Percentiles rank a stretch among this genome's conserved stretches.
These are phyloP conservation scores for Oncorhynchus nerka DNA, from an alignment of 2,113 vertebrate species.

Conservation along the genomic window DNA sequence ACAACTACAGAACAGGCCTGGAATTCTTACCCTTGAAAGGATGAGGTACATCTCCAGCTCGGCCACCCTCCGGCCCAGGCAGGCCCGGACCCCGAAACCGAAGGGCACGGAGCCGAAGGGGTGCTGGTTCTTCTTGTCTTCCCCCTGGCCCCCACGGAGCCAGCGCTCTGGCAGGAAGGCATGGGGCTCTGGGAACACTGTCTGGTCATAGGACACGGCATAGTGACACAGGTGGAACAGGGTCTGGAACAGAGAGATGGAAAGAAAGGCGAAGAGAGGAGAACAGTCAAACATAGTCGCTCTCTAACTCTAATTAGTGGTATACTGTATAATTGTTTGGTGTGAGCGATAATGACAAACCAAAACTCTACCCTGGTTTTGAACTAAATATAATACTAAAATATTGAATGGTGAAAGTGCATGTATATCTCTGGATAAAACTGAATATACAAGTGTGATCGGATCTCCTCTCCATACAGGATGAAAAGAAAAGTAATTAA, in stretches of 20 bases:
- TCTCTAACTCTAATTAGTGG: too few species aligned
- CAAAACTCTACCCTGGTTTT: not conserved
- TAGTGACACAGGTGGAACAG: constrained; percentile 91
- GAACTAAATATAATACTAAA: not conserved
- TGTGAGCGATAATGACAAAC: not conserved
- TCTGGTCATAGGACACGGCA: constrained; percentile 80
- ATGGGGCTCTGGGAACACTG: constrained; percentile 76
- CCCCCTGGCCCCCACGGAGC: constrained; percentile 72
- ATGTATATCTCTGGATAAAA: not conserved
- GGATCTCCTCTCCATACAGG: not conserved
- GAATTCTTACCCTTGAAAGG: constrained; percentile 80
- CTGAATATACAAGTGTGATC: not conserved
- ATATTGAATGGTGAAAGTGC: too few species aligned
- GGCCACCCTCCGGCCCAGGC: constrained; percentile 86
- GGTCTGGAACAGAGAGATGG: constrained; percentile 74
- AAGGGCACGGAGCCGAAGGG: constrained; percentile 94
- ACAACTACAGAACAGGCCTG: not conserved
- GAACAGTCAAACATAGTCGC: too few species aligned
- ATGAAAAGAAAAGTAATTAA: not conserved
- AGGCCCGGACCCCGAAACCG: constrained; percentile 86
- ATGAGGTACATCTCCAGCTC: constrained; percentile 94
- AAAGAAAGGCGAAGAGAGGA: not conserved
- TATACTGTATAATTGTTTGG: too few species aligned
- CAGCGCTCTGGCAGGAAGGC: constrained; percentile 86
- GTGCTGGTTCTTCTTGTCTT: constrained; percentile 68